Evolutionary conservation across 2,797 vertebrate genomes (phyloP), one percentile per base, ranked within the genome.

Genomic region (Nyctibius grandis): DNA sequence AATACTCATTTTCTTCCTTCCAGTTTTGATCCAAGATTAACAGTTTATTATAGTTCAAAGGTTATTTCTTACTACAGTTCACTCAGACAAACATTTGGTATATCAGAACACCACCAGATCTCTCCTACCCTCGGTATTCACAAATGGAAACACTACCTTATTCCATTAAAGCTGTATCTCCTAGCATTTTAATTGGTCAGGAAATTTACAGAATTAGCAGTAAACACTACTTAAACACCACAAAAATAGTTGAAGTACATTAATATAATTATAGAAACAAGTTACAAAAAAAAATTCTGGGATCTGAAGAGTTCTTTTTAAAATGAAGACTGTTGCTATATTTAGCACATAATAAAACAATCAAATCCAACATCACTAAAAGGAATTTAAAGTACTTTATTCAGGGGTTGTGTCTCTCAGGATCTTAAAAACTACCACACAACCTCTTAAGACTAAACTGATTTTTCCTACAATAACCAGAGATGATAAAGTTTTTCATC

Each of bases 1-100:
- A 79, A 83, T 83, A 47, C 15, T 88, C 54, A 18, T 91, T 93
- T 90, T 90, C 91, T 67, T 82, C 76, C 50, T 77, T 53, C 86
- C 59, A 59, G 57, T 92, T 94, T 56, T 89, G 91, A 93, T 92
- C 84, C 94, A 72, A 83, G 83, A 87, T 86, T 74, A 85, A 68
- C 81, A 91, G 76, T 88, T 81, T 77, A 79, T 83, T 96, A 84
- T 51, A 91, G 89, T 87, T 76, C 88, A 95, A 70, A 91, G 85
- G 85, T 90, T 91, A 69, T 59, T 93, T 83, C 26, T 92, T 59
- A 19, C 70, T 73, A 34, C 3, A 28, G 89, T 47, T 89, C 51
- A 15, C 61, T 70, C 75, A 33, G 44, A 72, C 69, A 86, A 96
- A 76, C 84, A 51, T 73, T 76, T 47, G 68, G 53, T 34, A 4